Conservation (phyloP, 2,113 vertebrate genomes). For the Elanus axillaris region DNA sequence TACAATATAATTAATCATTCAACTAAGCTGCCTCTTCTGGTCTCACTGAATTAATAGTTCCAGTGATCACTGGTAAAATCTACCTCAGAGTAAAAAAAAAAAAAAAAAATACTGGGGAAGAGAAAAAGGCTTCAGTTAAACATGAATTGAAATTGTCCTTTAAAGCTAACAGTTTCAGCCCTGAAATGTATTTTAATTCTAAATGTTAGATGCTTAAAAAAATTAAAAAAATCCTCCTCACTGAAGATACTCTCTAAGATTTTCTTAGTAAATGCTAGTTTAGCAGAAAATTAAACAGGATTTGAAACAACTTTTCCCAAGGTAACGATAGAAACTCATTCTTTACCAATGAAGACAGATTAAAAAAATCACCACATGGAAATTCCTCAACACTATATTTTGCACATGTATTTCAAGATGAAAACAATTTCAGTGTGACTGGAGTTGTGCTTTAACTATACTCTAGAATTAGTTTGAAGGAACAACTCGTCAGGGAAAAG, state of each 20-base stretch:
- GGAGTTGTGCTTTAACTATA: neutral
- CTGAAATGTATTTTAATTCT: neutral
- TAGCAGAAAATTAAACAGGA: neutral
- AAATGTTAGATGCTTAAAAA: neutral
- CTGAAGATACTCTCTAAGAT: neutral
- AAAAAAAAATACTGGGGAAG: neutral
- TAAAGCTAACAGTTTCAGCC: neutral
- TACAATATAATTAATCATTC: conserved; percentile 20
- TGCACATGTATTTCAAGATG: neutral
- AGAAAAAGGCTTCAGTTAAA: neutral
- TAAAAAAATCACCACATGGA: neutral
- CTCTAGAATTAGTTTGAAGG: neutral
- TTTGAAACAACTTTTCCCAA: conserved; percentile 10
- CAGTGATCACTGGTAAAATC: neutral
- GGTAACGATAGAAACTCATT: conserved; percentile 1
- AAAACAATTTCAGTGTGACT: neutral
- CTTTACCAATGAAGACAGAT: neutral
- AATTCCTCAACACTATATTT: neutral
- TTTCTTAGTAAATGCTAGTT: neutral
- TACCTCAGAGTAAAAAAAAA: neutral
- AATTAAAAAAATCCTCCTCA: neutral
- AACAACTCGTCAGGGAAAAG: neutral
- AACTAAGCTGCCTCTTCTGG: neutral
- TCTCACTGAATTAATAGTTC: neutral
- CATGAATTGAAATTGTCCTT: neutral